A percentile compares a stretch with the other conserved stretches of the same genome.
These are phyloP conservation scores for Scomber japonicus DNA, from an alignment of 2,113 vertebrate species.

Conservation along the genomic window DNA sequence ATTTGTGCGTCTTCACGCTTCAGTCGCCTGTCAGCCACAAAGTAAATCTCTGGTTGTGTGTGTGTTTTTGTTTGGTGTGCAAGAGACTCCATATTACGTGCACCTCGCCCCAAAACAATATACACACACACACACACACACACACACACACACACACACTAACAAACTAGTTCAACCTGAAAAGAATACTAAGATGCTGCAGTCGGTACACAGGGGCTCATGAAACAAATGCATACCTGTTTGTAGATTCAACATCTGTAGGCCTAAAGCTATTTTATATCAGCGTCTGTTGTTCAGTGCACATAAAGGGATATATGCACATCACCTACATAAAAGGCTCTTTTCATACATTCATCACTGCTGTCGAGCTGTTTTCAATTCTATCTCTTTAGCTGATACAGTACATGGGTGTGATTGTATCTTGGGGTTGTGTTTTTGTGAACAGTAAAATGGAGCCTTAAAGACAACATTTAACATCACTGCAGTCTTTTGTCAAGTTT, in stretches of 20 bases:
- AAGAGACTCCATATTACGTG: background rate
- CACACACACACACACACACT: background rate
- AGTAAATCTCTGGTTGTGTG: constrained; percentile 31
- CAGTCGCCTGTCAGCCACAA: constrained; percentile 42
- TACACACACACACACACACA: background rate
- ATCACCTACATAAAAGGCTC: background rate
- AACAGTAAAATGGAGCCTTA: background rate
- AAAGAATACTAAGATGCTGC: constrained; percentile 3
- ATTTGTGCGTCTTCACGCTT: constrained; percentile 55
- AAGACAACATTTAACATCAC: background rate
- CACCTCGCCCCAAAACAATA: background rate
- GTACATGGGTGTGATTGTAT: background rate
- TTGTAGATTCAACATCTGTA: constrained; percentile 3
- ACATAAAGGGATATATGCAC: constrained; percentile 8
- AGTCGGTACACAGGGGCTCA: background rate
- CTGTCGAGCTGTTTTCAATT: background rate
- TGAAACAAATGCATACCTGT: constrained; percentile 14
- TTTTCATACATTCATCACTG: constrained; percentile 12
- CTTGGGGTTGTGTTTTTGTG: background rate
- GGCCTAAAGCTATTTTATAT: constrained; percentile 1
- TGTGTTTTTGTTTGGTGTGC: constrained; percentile 13
- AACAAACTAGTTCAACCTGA: background rate
- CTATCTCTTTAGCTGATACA: background rate
- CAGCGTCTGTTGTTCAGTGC: background rate
- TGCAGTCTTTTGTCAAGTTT: background rate